Evolutionary conservation across 2,888 invertebrate species (phyloP).

Genomic region (Dasypolia templi): DNA sequence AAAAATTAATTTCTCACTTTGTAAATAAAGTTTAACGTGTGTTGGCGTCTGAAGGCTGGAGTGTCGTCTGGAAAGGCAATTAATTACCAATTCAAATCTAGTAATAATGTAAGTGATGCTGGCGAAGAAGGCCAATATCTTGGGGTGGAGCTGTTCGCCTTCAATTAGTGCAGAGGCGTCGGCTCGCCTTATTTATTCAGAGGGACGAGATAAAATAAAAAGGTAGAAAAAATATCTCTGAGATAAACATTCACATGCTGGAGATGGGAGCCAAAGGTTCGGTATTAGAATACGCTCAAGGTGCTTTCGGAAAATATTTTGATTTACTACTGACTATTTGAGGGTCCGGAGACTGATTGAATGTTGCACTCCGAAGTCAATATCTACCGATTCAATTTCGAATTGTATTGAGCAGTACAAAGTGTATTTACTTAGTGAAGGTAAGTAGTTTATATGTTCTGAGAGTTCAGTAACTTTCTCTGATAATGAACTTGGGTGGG

Average conservation of each 20-base stretch:
- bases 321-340: slow-evolving; percentile 64
- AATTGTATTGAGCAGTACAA: slow-evolving; percentile 55
- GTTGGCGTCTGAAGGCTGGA: slow-evolving; percentile 30
- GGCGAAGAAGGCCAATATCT: slow-evolving; percentile 69
- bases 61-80: slow-evolving; percentile 56
- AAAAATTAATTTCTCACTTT: slow-evolving; percentile 67
- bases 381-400: slow-evolving; percentile 55
- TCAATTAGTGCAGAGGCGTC: slow-evolving; percentile 80
- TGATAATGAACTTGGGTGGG: slow-evolving; percentile 38
- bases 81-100: slow-evolving; percentile 75
- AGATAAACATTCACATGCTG: slow-evolving; percentile 81
- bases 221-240: slow-evolving; percentile 75
- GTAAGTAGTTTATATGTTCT: slow-evolving; percentile 50
- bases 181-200: slow-evolving; percentile 82
- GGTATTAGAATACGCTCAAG: slow-evolving; percentile 70
- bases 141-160: slow-evolving; percentile 75
- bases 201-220: slow-evolving; percentile 79
- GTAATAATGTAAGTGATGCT: slow-evolving; percentile 74
- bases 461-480: slow-evolving; percentile 50
- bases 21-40: slow-evolving; percentile 47
- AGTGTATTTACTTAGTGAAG: slow-evolving; percentile 50
- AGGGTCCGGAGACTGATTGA: slow-evolving; percentile 60
- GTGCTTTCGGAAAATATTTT: slow-evolving; percentile 68
- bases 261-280: slow-evolving; percentile 66
- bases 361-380: slow-evolving; percentile 60